Conservation (phyloP, 2,797 vertebrate genomes). For the Gallinago nigripennis region DNA sequence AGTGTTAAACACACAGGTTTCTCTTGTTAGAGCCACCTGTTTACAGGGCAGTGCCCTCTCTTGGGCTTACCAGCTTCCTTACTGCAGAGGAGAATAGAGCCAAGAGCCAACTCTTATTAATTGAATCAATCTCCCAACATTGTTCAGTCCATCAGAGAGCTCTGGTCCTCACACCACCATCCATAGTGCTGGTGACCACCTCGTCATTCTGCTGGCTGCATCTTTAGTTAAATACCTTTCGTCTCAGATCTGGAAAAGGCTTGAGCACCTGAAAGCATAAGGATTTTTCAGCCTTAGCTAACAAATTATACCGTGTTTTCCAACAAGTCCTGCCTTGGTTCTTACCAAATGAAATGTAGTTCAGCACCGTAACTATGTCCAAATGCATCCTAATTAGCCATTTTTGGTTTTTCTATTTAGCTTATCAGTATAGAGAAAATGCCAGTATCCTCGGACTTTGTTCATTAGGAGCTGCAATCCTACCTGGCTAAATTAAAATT, state of each 20-base stretch:
- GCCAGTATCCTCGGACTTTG: background rate
- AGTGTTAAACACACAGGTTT: background rate
- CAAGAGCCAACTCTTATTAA: background rate
- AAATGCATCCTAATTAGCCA: background rate
- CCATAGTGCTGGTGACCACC: background rate
- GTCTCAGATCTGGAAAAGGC: background rate
- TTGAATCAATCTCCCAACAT: background rate
- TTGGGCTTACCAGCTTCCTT: background rate
- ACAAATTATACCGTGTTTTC: background rate
- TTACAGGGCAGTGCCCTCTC: background rate
- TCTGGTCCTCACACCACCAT: background rate
- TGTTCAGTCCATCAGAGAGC: background rate
- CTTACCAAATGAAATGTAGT: background rate
- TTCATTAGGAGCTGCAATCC: background rate
- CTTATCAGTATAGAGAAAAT: background rate
- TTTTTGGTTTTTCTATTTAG: background rate
- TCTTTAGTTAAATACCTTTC: background rate
- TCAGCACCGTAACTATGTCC: background rate
- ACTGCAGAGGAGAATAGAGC: background rate
- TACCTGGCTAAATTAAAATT: background rate
- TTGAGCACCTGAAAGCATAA: background rate
- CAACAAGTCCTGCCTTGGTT: background rate
- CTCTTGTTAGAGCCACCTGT: constrained; percentile 38
- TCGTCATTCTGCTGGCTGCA: background rate
- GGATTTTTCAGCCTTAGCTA: background rate